phyloP scores from a whole-genome alignment of 2,797 vertebrate species.

The Oryzias dopingdopingensis region DNA sequence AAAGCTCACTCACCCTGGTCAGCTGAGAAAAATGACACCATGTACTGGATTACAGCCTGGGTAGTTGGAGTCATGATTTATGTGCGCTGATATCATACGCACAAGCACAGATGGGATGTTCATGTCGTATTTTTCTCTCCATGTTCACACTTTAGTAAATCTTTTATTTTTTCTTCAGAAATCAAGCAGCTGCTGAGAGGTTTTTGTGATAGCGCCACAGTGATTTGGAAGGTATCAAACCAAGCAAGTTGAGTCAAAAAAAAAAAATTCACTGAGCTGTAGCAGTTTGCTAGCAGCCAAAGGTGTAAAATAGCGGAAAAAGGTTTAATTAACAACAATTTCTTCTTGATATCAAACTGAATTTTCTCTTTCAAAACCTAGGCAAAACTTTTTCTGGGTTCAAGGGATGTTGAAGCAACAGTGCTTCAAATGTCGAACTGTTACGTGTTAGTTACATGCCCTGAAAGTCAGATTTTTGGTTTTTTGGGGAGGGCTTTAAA shows the following conservation, averaged over 20 bases:
- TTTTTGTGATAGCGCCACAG: background rate
- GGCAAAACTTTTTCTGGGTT: background rate
- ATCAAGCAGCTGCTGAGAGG: background rate
- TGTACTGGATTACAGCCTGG: background rate
- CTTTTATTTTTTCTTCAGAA: background rate
- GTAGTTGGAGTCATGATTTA: background rate
- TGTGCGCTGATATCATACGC: background rate
- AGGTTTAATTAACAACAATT: too few species aligned
- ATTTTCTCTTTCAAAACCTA: background rate
- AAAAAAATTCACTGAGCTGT: background rate
- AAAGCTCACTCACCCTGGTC: background rate
- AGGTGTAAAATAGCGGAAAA: too few species aligned
- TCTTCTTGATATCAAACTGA: too few species aligned
- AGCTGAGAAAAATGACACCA: background rate
- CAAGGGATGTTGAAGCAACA: too few species aligned
- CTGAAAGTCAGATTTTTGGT: too few species aligned
- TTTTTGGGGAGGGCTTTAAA: too few species aligned
- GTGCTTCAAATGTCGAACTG: too few species aligned
- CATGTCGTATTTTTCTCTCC: background rate
- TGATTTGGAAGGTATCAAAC: background rate
- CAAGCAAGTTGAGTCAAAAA: background rate
- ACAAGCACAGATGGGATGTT: background rate
- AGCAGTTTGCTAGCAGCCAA: background rate
- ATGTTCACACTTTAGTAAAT: background rate
- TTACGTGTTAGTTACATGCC: too few species aligned